Base-by-base conservation (phyloP, 37 sponge, comb jelly and placozoan genomes). In the Cladorhizidae sp. region DNA sequence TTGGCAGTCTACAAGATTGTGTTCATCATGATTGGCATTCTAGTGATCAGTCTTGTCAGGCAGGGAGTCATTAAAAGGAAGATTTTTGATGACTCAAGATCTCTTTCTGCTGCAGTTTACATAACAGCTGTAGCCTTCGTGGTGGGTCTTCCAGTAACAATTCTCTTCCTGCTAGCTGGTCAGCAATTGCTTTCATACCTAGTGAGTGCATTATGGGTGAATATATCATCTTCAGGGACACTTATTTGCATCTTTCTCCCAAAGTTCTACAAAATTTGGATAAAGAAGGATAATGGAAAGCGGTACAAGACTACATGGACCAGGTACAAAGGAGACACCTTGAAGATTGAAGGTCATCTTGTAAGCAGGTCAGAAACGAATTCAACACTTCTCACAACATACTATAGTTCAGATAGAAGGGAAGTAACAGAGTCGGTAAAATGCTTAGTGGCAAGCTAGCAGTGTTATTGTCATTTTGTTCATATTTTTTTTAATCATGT, bases 201-300 rank as follows among this genome's bases (percentile, higher is more conserved):
- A 3, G 77, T 62, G 1, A 76, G 58, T 61, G 36, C 42, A 35
- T 22, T 62, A 39, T 76, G 77, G 77, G 77, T 76, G 42, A 76
- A 61, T 28, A 39, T 76, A 40, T 58, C 77, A 59, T 57, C 63
- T n/a, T 56, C 57, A n/a, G 64, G 26, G 3, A 76, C 77, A n/a
- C 64, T 76, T 17, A 41, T 61, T 3, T 35, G 43, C 15, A 35
- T 76, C 9, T 76, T 57, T 36, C 11, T 76, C 22, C 77, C 77
- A 1, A 76, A 76, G 22, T 36, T 62, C 8, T 76, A 63, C 45
- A 32, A 40, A 40, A 76, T 76, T 18, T 14, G 7, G 3, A 57
- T 57, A 33, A 76, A 76, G 33, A 59, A 76, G n/a, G 72, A 71
- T 2, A 43, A 2, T 18, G 72, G 72, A 36, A 71, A 43, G n/a